These are phyloP conservation scores for Eidolon helvum DNA, from an alignment of 2,113 vertebrate species.

Conservation along the genomic window DNA sequence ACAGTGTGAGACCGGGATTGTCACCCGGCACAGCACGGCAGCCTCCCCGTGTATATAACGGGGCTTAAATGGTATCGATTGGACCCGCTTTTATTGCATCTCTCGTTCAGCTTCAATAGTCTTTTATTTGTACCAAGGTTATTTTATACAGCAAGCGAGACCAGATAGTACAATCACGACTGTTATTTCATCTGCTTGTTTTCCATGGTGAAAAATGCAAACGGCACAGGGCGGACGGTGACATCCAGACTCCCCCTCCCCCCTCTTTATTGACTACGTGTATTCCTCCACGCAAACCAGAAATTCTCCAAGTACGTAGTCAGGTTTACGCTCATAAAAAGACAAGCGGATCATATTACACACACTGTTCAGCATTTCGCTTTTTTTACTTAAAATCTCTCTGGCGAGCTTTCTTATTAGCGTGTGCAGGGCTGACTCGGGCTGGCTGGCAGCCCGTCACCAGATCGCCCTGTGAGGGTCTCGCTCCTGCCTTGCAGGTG, in stretches of 20 bases:
- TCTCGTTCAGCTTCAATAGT: neutral
- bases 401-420: neutral
- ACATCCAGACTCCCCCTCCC: accelerated
- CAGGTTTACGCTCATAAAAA: neutral
- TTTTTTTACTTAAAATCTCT: too few relatives aligned
- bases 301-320: accelerated
- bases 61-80: neutral
- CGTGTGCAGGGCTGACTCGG: accelerated
- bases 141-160: neutral
- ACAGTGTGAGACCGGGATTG: accelerated
- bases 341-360: accelerated
- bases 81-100: neutral
- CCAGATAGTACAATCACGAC: accelerated
- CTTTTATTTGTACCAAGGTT: neutral
- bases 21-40: neutral
- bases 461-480: accelerated
- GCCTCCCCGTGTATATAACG: neutral
- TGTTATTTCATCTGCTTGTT: accelerated
- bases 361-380: accelerated
- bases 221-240: accelerated
- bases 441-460: accelerated
- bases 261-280: accelerated
- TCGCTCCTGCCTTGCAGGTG: accelerated
- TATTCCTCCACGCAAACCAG: neutral
- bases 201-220: accelerated